Evolutionary conservation across 2,113 vertebrate species (phyloP), one percentile per base, ranked within the genome.

Genomic region (Hypomesus transpacificus): DNA sequence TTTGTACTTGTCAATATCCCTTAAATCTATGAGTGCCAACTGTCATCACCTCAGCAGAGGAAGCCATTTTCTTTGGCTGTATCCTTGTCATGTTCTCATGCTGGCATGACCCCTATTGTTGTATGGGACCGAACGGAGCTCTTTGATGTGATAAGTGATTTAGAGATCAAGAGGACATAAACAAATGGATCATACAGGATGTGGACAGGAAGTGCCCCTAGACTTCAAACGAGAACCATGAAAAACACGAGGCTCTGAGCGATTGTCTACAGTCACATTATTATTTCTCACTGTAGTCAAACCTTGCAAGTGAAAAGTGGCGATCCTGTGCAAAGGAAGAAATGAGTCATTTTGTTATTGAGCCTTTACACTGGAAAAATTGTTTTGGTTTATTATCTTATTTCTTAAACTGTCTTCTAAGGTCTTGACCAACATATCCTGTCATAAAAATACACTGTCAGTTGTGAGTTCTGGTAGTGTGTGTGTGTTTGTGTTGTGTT

Each of bases 101-200:
- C 77, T 82, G 86, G 79, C 80, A 81, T 74, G 81, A 79, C 85
- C 84, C 67, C 77, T 76, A 90, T 91, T 92, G 91, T 92, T 88
- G 80, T 75, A 70, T 39, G 14, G 78, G 80, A 82, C 82, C 69
- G 82, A 85, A 74, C 68, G 72, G 68, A 72, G 80, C 80, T 88
- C 90, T 92, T 92, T 91, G 90, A 93, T 91, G 89, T 82, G 88
- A 79, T 89, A 87, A 93, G 87, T 92, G 91, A 91, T 92, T 92
- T 91, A 91, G 86, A 81, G 84, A 79, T 66, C 78, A 67, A 71
- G 67, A 80, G 86, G 82, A 91, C 82, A 84, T 78, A 88, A 92
- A 91, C 90, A 91, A 89, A 88, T 14, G 80, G 77, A 85, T 89
- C 82, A 84, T 89, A 86, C 83, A 85, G 88, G 88, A 87, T 76